Conservation (phyloP, 2,113 vertebrate species). For the Sapajus apella region DNA sequence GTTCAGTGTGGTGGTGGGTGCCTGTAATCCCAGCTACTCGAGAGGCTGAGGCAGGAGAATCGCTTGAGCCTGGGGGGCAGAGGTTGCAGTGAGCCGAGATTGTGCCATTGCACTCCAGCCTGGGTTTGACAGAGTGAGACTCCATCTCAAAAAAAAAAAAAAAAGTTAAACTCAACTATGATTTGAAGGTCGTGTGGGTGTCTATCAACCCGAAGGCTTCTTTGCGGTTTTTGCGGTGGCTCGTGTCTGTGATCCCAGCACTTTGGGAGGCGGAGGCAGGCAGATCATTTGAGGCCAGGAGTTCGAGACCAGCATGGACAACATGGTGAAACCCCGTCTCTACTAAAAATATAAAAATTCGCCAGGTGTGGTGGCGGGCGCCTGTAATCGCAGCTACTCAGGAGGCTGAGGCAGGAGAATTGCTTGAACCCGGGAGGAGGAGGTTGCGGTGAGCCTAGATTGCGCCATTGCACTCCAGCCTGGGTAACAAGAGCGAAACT, state of each 20-base stretch:
- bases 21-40: too few relatives aligned
- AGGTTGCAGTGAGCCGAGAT: too few relatives aligned
- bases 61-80: too few relatives aligned
- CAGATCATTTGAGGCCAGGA: not conserved
- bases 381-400: not conserved
- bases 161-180: not conserved
- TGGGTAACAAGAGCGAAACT: not conserved
- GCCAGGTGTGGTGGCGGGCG: fast-evolving
- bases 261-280: not conserved
- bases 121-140: too few relatives aligned
- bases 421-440: not conserved
- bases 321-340: not conserved
- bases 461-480: fast-evolving
- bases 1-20: too few relatives aligned
- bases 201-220: not conserved
- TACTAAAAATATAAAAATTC: not conserved
- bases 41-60: too few relatives aligned
- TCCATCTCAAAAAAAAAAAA: too few relatives aligned
- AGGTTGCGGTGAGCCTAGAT: not conserved
- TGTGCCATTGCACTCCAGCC: too few relatives aligned
- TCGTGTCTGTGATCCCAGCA: not conserved
- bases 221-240: not conserved
- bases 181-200: not conserved
- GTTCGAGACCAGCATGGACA: not conserved
- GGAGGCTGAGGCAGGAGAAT: not conserved